Base-by-base conservation (phyloP, 2,888 invertebrate species). In the Ischnus inquisitorius region DNA sequence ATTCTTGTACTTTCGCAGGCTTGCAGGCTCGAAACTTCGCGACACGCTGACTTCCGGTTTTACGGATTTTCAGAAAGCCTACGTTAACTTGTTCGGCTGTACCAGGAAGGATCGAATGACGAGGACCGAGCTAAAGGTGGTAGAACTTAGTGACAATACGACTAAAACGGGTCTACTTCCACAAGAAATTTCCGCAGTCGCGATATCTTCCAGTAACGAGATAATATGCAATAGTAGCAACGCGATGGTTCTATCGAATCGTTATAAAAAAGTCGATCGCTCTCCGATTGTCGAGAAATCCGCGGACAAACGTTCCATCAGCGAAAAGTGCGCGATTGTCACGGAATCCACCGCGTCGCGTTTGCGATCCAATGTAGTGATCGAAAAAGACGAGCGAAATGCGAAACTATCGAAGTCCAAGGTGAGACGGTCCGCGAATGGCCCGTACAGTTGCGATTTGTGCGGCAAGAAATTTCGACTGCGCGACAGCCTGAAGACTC, bases 401-500 rank as follows among this genome's bases (percentile, higher is more conserved):
- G 2, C 8, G 3, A n/a, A 34, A 25, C 1, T 39, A 10, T 57
- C 69, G 16, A 67, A 71, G 46, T 60, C 19, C 10, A 65, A 16
- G n/a, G 48, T 77, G 5, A 71, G 71, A 10, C 41, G 10, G 25
- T 57, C 54, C 19, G 51, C 69, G 25, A 54, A 75, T 2, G 84
- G 64, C 48, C 68, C 69, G 12, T 78, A 86, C 19, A 86, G 87
- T 10, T 90, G 90, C 46, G 78, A 85, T n/a, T 34, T 85, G n/a
- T 90, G 89, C 78, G 82, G 83, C 8, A 90, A 90, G 80, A 88
- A 88, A 76, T 89, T 88, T 51, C 86, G 86, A 12, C 22, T 85
- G 34, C 86, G 85, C 34, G 85, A 88, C 43, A 90, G 88, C 75
- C 86, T 88, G 5, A 85, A 86, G 39, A 85, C 81, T 14, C 91